Conservation (phyloP, 2,797 vertebrate genomes). For the Botia almorhae region DNA sequence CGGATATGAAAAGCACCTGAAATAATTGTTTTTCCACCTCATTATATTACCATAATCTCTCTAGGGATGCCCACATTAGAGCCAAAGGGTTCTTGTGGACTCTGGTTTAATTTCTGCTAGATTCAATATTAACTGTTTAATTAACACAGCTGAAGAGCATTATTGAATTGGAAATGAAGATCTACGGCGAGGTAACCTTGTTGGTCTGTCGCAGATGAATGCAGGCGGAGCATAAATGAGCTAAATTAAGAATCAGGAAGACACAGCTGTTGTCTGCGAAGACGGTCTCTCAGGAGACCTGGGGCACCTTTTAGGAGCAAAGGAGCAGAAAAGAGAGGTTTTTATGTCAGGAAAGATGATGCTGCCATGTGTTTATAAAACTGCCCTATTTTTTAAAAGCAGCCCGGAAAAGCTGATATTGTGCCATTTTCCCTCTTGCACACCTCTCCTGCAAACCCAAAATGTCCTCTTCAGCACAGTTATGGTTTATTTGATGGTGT, state of each 20-base stretch:
- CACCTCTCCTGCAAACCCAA: neutral
- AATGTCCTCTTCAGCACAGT: neutral
- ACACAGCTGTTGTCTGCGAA: slow-evolving; percentile 50
- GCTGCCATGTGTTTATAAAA: slow-evolving; percentile 7
- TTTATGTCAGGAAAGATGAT: slow-evolving; percentile 30
- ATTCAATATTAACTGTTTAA: slow-evolving; percentile 55
- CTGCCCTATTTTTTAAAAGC: slow-evolving; percentile 23
- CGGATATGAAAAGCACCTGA: slow-evolving; percentile 32
- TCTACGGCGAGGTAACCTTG: slow-evolving; percentile 43
- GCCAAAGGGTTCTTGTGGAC: slow-evolving; percentile 28
- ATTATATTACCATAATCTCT: slow-evolving; percentile 42
- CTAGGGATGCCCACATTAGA: slow-evolving; percentile 12
- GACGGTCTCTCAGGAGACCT: slow-evolving; percentile 47
- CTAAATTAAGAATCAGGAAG: slow-evolving; percentile 52
- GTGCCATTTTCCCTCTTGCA: neutral
- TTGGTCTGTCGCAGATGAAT: slow-evolving; percentile 42
- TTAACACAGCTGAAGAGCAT: slow-evolving; percentile 47
- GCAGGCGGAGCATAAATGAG: slow-evolving; percentile 49
- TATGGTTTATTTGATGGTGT: slow-evolving; percentile 7
- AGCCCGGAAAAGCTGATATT: slow-evolving; percentile 5
- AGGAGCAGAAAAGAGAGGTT: slow-evolving; percentile 37
- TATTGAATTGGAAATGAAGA: slow-evolving; percentile 56
- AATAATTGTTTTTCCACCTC: slow-evolving; percentile 50
- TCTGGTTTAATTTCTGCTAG: slow-evolving; percentile 37
- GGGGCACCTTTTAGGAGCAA: slow-evolving; percentile 37